Evolutionary conservation across 2,797 vertebrate species (phyloP).

Genomic region (Petrocephalus sullivani): DNA sequence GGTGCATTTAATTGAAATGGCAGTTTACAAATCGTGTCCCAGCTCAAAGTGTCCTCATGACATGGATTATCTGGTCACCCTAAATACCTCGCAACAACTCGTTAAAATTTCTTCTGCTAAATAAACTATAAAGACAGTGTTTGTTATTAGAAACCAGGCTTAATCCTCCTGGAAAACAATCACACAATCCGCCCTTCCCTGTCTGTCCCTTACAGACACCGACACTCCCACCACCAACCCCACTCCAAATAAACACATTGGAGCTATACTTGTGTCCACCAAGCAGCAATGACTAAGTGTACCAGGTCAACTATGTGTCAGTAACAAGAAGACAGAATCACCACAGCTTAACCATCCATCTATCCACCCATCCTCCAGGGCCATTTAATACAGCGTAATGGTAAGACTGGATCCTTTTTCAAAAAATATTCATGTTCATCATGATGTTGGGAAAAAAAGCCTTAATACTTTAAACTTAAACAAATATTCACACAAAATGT

Average conservation of each 20-base stretch:
- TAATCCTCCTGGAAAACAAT: neutral
- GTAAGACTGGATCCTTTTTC: neutral
- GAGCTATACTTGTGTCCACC: neutral
- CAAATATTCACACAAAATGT: neutral
- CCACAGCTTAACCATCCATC: neutral
- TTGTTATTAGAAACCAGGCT: neutral
- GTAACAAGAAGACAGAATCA: neutral
- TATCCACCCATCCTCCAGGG: neutral
- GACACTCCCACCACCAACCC: neutral
- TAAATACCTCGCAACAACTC: neutral
- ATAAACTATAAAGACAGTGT: neutral
- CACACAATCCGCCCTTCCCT: neutral
- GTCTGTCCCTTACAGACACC: neutral
- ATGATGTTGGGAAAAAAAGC: neutral
- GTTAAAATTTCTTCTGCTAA: neutral
- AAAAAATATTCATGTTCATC: neutral
- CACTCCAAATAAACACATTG: neutral
- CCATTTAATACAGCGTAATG: neutral
- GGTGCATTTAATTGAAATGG: neutral
- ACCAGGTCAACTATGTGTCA: neutral
- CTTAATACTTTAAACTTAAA: neutral
- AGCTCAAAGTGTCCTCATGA: neutral
- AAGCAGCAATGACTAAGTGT: neutral
- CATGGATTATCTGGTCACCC: neutral
- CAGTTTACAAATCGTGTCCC: neutral